Evolutionary conservation across 1,140 invertebrate genomes (phyloP), one percentile per base, ranked within the genome.

Genomic region (Drosophila cardini): DNA sequence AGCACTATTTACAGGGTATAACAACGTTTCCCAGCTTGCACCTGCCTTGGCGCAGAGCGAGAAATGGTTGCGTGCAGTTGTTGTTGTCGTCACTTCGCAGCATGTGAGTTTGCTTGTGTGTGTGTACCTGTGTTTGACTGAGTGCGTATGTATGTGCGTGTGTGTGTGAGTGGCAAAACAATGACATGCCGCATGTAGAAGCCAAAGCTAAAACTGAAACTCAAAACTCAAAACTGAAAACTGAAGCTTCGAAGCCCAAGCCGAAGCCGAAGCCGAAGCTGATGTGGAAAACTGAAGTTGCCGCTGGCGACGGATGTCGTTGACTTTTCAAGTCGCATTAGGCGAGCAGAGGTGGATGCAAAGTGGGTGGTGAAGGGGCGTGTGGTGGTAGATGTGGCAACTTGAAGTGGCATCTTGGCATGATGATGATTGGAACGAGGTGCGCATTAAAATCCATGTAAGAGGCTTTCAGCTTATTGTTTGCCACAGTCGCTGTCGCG

Each of bases 381-480:
- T 21, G 45, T 1, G 18, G 4, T 15, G 26, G 42, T 38, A 7
- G 52, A 32, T 21, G 5, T 10, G 38, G 26, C 2, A 16, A 55
- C 26, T 11, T 48, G 30, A 52, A 43, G 55, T 26, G 69, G 36
- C 52, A 34, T 34, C 43, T 50, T 42, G 71, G 16, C 32, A 30
- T 73, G 32, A 11, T 38, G 46, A 62, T 72, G 69, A 72, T 72
- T 72, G 53, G 53, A 57, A 65, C 62, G 43, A 60, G 70, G 38
- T 53, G 72, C 65, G 61, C 83, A 87, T 86, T 83, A 87, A 86
- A 87, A 86, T 86, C 83, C 84, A 80, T 87, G 72, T 89, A 87
- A 87, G 84, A 83, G 84, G 84, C 84, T 87, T 87, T 89, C 80
- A 87, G 85, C 84, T 89, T 87, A 87, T 87, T 87, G 83, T 87